Evolutionary conservation across 2,888 invertebrate species (phyloP), one percentile per base, ranked within the genome.

Genomic region (Nysson spinosus): DNA sequence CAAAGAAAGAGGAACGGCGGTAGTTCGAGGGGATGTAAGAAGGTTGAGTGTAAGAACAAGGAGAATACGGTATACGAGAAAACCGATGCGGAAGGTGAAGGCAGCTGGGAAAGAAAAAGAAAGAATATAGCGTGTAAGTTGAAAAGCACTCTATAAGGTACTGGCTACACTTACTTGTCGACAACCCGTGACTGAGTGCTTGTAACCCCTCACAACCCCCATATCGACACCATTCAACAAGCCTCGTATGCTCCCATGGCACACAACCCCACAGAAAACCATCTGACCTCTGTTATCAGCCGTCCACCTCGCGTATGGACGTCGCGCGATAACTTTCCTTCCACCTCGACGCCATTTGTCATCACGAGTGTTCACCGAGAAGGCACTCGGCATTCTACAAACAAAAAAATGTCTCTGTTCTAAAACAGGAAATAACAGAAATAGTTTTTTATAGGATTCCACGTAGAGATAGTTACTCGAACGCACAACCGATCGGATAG

Each of bases 111-210:
- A 12, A 42, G 50, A 47, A 44, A 35, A 30, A 12, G 24, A 35
- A 6, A 32, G 35, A 30, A 56, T 46, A 47, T 44, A 37, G 62
- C 50, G 43, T 32, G 19, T 14, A 60, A 63, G 62, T 50, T 68
- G 70, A 57, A 70, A 72, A 65, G 70, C 72, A 78, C 78, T 78
- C 46, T 37, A 69, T 56, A 57, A 70, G 58, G 64, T 69, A 68
- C 63, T 73, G 71, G 73, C 74, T 72, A 73, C 72, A 73, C 74
- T 60, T 61, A 56, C 65, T 78, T 69, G n/a, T n/a, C n/a, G n/a
- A n/a, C n/a, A n/a, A n/a, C n/a, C n/a, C n/a, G n/a, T 80, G 79
- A 77, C 79, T 47, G 75, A 82, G 77, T 80, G 78, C 66, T 61
- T 71, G 75, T 71, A 70, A 74, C 68, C 61, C 70, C 44, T 50